phyloP scores from a whole-genome alignment of 1,140 invertebrate genomes.

The Cyclina sinensis region DNA sequence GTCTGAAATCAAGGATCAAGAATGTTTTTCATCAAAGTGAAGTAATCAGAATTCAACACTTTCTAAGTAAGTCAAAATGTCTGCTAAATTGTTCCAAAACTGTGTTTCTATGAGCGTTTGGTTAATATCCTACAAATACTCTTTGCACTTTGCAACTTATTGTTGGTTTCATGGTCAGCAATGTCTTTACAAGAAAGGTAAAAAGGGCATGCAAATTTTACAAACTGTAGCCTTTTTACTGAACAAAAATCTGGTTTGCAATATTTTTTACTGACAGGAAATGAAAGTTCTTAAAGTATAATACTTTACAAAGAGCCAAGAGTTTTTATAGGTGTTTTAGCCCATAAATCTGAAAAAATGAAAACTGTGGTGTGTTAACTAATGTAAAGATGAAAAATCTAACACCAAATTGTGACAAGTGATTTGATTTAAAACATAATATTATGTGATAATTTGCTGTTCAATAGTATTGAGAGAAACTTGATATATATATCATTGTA shows the following conservation, averaged over 20 bases:
- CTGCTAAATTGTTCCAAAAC: slow-evolving; percentile 20
- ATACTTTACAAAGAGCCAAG: background rate
- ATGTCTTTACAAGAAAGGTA: too few species aligned
- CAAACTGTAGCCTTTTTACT: too few species aligned
- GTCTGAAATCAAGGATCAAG: too few species aligned
- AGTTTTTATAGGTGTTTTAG: background rate
- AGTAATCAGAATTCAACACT: too few species aligned
- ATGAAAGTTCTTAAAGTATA: too few species aligned
- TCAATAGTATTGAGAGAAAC: too few species aligned
- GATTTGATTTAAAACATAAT: background rate
- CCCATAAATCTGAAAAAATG: background rate
- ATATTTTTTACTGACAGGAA: too few species aligned
- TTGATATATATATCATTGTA: too few species aligned
- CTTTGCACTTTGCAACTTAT: background rate
- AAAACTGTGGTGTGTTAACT: background rate
- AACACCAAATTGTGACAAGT: background rate
- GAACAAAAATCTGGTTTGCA: too few species aligned
- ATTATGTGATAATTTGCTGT: too few species aligned
- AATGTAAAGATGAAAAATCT: background rate
- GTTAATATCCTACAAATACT: background rate
- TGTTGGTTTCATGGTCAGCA: too few species aligned
- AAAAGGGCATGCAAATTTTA: background rate
- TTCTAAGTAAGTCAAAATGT: background rate
- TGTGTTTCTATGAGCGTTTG: slow-evolving; percentile 1
- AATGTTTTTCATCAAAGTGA: too few species aligned